phyloP scores from a whole-genome alignment of 2,797 vertebrate genomes.

The Philypnodon macrostomus region DNA sequence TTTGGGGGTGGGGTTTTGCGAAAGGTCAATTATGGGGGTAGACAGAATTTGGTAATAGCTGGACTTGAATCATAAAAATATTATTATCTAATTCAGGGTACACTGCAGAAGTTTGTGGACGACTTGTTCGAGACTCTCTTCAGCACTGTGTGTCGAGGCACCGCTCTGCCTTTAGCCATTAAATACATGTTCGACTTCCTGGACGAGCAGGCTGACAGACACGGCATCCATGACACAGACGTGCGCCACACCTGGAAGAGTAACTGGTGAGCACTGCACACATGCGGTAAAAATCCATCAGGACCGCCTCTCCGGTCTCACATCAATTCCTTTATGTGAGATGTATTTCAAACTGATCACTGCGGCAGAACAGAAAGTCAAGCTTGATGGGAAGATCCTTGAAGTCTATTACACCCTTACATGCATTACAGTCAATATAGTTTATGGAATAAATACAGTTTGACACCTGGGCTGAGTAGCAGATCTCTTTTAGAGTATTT shows the following conservation, averaged over 20 bases:
- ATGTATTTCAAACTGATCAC: neutral
- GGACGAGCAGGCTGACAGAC: conserved; percentile 93
- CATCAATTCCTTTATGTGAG: neutral
- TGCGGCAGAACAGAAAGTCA: neutral
- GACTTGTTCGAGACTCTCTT: conserved; percentile 95
- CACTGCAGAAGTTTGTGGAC: conserved; percentile 96
- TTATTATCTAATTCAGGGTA: too few relatives aligned
- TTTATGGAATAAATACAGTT: neutral
- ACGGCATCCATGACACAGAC: conserved; percentile 90
- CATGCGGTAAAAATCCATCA: neutral
- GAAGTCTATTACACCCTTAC: conserved; percentile 3
- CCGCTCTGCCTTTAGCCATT: conserved; percentile 90
- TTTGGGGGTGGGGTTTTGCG: too few relatives aligned
- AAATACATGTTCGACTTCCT: conserved; percentile 98
- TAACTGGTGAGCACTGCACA: conserved; percentile 83
- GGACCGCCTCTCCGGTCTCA: neutral
- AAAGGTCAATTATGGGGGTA: too few relatives aligned
- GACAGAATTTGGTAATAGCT: too few relatives aligned
- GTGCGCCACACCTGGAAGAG: conserved; percentile 97
- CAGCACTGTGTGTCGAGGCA: conserved; percentile 94
- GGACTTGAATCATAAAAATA: too few relatives aligned
- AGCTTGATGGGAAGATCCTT: conserved; percentile 5
- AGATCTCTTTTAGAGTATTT: conserved; percentile 1
- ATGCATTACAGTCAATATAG: conserved; percentile 8
- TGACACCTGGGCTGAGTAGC: neutral